Conservation (phyloP, 2,888 invertebrate species). For the Oligia fasciuncula region DNA sequence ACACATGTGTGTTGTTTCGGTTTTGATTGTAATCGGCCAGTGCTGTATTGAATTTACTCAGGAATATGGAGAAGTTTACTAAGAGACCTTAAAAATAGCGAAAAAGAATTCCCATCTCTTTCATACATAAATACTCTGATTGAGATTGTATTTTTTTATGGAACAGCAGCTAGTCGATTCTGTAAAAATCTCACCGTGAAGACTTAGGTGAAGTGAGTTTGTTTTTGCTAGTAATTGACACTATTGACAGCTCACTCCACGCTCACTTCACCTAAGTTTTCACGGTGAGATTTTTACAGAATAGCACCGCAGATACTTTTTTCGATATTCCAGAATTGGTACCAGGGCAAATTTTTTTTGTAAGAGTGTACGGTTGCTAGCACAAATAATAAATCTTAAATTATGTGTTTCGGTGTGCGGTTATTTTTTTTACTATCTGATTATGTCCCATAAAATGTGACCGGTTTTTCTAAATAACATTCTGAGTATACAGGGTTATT, state of each 20-base stretch:
- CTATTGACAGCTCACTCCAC: too few relatives aligned
- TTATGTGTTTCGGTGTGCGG: not conserved
- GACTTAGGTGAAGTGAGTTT: too few relatives aligned
- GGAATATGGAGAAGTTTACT: not conserved
- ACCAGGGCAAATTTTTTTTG: too few relatives aligned
- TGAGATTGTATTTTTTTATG: not conserved
- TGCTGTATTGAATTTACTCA: not conserved
- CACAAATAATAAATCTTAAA: not conserved
- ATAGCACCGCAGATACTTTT: too few relatives aligned
- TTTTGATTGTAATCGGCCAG: not conserved
- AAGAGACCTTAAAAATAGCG: not conserved
- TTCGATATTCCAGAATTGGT: fast-evolving
- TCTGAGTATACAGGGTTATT: not conserved
- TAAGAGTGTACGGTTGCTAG: not conserved
- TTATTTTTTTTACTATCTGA: not conserved
- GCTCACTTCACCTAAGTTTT: too few relatives aligned
- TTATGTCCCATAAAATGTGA: not conserved
- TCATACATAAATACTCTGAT: not conserved
- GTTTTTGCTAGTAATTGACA: too few relatives aligned
- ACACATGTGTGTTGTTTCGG: slow-evolving; percentile 8
- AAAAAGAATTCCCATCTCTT: not conserved
- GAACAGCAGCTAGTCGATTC: too few relatives aligned
- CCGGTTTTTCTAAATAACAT: not conserved
- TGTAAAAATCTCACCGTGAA: too few relatives aligned
- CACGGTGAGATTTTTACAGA: too few relatives aligned